Evolutionary conservation across 2,888 invertebrate species (phyloP).

Genomic region (Heliconius ismenius): DNA sequence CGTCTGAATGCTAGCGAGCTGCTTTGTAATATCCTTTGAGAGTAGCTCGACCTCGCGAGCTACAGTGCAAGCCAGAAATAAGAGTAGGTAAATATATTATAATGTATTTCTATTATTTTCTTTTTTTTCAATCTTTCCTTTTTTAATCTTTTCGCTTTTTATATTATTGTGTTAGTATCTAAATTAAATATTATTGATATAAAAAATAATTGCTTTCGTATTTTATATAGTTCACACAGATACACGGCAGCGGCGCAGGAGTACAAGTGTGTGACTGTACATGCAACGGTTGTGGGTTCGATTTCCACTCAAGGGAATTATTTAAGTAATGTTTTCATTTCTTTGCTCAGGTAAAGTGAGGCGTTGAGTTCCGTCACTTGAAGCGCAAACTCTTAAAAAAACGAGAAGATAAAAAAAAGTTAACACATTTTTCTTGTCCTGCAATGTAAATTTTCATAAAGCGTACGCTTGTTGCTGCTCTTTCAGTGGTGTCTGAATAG

Average conservation of each 20-base stretch:
- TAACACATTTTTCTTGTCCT: not conserved
- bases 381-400: no score
- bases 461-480: slow-evolving; percentile 18
- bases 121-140: no score
- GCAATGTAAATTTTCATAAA: slow-evolving; percentile 24
- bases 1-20: slow-evolving; percentile 10
- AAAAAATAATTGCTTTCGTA: no score
- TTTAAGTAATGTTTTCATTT: not conserved
- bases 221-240: no score
- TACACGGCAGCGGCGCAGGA: no score
- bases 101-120: not conserved
- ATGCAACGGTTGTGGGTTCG: not conserved
- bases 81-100: not conserved
- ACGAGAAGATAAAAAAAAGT: not conserved
- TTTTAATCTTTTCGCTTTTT: no score
- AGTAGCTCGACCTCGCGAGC: slow-evolving; percentile 20
- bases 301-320: not conserved
- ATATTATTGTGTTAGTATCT: no score
- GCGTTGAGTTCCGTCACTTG: not conserved
- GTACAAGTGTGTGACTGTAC: no score
- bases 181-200: no score
- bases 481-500: slow-evolving; percentile 21
- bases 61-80: slow-evolving; percentile 8
- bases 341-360: not conserved
- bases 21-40: slow-evolving; percentile 31